Evolutionary conservation across 2,113 vertebrate species (phyloP).

Genomic region (Corythoichthys intestinalis): DNA sequence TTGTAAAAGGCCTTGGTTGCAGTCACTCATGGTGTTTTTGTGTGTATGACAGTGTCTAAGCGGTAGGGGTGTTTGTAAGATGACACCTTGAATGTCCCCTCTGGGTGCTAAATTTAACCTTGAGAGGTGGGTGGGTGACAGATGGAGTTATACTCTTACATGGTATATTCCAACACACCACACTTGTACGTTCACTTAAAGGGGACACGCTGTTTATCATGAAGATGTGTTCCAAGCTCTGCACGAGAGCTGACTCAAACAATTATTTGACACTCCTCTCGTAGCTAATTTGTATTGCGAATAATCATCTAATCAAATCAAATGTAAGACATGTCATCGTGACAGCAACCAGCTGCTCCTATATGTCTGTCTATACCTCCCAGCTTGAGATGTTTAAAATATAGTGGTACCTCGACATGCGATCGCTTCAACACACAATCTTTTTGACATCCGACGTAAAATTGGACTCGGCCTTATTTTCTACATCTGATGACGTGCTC

Average conservation of each 20-base stretch:
- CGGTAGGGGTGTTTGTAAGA: slow-evolving; percentile 57
- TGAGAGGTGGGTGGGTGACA: slow-evolving; percentile 38
- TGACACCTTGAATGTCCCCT: slow-evolving; percentile 66
- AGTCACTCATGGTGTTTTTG: slow-evolving; percentile 42
- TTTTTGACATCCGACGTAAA: too few species aligned
- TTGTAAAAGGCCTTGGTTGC: background rate
- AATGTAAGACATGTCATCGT: too few species aligned
- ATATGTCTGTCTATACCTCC: too few species aligned
- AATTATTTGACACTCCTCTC: too few species aligned
- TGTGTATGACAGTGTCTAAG: slow-evolving; percentile 20
- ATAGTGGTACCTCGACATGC: too few species aligned
- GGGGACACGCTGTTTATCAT: background rate
- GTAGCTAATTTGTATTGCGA: too few species aligned
- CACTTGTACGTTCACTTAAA: slow-evolving; percentile 19
- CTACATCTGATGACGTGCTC: too few species aligned
- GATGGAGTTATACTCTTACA: slow-evolving; percentile 71
- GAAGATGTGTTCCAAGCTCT: background rate
- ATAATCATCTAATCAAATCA: too few species aligned
- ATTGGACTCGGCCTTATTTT: too few species aligned
- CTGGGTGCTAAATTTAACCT: slow-evolving; percentile 73
- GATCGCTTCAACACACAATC: too few species aligned
- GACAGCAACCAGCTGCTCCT: too few species aligned
- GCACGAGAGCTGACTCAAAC: background rate
- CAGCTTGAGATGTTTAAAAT: too few species aligned
- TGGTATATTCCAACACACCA: slow-evolving; percentile 48